Percentiles rank a stretch among this genome's conserved stretches.
phyloP scores from a whole-genome alignment of 2,797 vertebrate genomes.

The Luscinia megarhynchos region DNA sequence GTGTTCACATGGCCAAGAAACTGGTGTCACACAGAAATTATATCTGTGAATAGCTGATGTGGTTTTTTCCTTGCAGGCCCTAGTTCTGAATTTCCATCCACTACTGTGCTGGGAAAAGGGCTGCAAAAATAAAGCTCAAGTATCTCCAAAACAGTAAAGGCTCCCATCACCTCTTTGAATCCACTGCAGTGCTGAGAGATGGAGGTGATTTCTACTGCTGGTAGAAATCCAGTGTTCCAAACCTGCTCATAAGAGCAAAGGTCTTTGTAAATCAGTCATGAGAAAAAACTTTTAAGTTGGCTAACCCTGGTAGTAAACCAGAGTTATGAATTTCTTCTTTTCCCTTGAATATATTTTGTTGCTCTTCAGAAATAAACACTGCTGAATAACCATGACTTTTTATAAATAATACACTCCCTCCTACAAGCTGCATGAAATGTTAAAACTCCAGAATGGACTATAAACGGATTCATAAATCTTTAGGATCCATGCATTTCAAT shows the following conservation, averaged over 20 bases:
- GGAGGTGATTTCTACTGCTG: neutral
- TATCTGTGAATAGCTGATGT: neutral
- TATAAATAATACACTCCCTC: slow-evolving; percentile 54
- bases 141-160: neutral
- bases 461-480: slow-evolving; percentile 43
- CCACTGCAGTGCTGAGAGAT: neutral
- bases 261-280: neutral
- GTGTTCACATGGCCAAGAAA: neutral
- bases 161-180: neutral
- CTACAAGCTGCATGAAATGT: slow-evolving; percentile 27
- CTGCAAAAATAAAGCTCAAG: neutral
- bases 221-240: neutral
- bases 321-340: slow-evolving; percentile 50
- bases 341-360: slow-evolving; percentile 24
- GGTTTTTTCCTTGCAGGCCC: neutral
- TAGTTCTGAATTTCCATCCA: neutral
- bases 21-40: neutral
- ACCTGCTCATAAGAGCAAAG: neutral
- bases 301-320: neutral
- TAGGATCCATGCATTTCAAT: slow-evolving; percentile 25
- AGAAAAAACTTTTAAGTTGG: neutral
- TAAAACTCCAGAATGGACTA: slow-evolving; percentile 40
- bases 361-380: slow-evolving; percentile 54
- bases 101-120: neutral
- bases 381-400: slow-evolving; percentile 57